Evolutionary conservation across 2,113 vertebrate genomes (phyloP), one percentile per base, ranked within the genome.

Genomic region (Plectropomus leopardus): DNA sequence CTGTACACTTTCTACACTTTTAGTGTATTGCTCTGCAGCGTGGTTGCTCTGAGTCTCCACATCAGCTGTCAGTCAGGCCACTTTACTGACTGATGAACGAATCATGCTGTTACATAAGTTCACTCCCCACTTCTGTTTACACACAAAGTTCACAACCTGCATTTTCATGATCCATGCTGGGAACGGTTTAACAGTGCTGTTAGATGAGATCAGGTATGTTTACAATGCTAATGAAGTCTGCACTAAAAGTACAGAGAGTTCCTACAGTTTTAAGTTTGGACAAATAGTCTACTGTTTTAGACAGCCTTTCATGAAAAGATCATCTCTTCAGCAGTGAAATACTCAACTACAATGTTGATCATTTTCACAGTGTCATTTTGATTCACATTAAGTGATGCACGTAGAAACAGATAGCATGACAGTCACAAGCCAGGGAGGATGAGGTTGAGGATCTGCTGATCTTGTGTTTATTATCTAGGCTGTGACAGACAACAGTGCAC

Each of bases 401-500:
- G 24, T 2, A 54, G 44, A 63, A 19, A 10, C 34, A n/a, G 51
- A 82, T 40, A 53, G 19, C 34, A 66, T 70, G 68, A 65, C 59
- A 59, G 61, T 58, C 60, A 67, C 44, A 65, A 61, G 58, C 69
- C 28, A 15, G 44, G 6, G 53, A 8, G 23, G 30, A 8, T 57
- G 42, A 72, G 45, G 44, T 7, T 64, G 72, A 54, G 40, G 28
- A 21, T 50, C 10, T 51, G 57, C 32, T 36, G 32, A 13, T 42
- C n/a, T 63, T 36, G 19, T 21, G 57, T 36, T 59, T 59, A 34
- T n/a, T 19, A n/a, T 5, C 32, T 6, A 34, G 34, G 11, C 28
- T 60, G 58, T 15, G n/a, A 36, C 36, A 26, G 44, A 72, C 23
- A 34, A 60, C 42, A 13, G 5, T 30, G 42, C 24, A 5, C 58